These are phyloP conservation scores for Stramonita haemastoma DNA, from an alignment of 2,888 invertebrate genomes.

Conservation along the genomic window DNA sequence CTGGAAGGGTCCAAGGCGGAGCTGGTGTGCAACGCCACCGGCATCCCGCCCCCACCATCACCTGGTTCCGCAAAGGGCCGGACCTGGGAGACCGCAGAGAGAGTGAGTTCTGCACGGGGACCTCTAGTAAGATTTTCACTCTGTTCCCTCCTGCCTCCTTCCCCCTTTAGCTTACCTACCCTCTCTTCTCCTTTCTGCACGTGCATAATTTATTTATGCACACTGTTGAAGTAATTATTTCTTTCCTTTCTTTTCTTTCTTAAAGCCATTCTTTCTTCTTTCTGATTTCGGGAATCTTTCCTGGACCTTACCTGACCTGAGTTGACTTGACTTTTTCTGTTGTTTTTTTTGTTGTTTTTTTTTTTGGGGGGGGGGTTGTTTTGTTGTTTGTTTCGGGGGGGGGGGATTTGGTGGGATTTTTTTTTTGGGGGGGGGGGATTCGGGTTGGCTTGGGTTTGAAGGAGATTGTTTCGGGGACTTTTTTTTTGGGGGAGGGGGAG, in stretches of 20 bases:
- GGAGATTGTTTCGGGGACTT: too few relatives aligned
- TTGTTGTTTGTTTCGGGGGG: not conserved
- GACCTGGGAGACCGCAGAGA: slow-evolving; percentile 50
- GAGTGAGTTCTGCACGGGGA: slow-evolving; percentile 55
- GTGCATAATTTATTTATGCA: not conserved
- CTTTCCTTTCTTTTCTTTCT: too few relatives aligned
- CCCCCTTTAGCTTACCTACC: not conserved
- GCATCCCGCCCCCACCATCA: slow-evolving; percentile 92
- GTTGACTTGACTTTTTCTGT: not conserved
- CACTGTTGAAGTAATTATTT: too few relatives aligned
- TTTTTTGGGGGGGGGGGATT: too few relatives aligned
- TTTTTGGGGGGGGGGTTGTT: not conserved
- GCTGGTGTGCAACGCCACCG: slow-evolving; percentile 87
- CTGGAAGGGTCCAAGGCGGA: slow-evolving; percentile 95
- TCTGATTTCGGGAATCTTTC: too few relatives aligned
- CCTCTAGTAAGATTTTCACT: slow-evolving; percentile 52
- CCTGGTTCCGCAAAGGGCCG: slow-evolving; percentile 84
- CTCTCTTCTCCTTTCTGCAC: not conserved
- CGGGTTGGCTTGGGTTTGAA: too few relatives aligned
- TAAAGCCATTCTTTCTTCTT: too few relatives aligned
- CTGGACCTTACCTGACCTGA: too few relatives aligned
- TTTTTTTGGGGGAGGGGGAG: too few relatives aligned
- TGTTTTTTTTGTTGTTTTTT: not conserved
- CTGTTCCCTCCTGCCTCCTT: slow-evolving; percentile 25
- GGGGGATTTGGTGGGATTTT: too few relatives aligned